These are phyloP conservation scores for Drosophila tropicalis DNA, from an alignment of 1,140 invertebrate genomes.

Conservation along the genomic window DNA sequence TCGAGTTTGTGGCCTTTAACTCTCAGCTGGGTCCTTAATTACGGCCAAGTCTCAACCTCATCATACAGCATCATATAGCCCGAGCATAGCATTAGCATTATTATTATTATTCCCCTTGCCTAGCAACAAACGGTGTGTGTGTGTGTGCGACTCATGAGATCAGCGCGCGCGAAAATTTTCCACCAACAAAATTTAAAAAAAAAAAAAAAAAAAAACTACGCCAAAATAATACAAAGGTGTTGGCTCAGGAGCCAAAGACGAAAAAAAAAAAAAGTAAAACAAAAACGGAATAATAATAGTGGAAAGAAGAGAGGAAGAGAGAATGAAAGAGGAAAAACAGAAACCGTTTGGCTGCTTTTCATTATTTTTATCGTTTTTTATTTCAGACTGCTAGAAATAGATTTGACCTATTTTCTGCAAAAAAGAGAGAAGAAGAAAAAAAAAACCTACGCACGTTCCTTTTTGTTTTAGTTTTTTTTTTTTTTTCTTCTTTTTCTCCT, in stretches of 20 bases:
- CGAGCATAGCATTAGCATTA: background rate
- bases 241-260: slow-evolving; percentile 21
- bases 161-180: slow-evolving; percentile 17
- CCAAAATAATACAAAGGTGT: slow-evolving; percentile 17
- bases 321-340: slow-evolving; percentile 6
- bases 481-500: slow-evolving; percentile 3
- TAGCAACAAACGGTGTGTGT: slow-evolving; percentile 9
- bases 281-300: slow-evolving; percentile 20
- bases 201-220: background rate
- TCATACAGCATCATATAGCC: background rate
- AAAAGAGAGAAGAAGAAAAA: background rate
- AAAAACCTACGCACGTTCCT: slow-evolving; percentile 13
- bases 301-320: slow-evolving; percentile 1
- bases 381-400: slow-evolving; percentile 20
- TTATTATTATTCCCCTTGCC: background rate
- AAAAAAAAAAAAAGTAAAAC: slow-evolving; percentile 8
- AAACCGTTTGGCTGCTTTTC: slow-evolving; percentile 27
- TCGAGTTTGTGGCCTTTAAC: slow-evolving; percentile 13
- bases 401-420: slow-evolving; percentile 24
- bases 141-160: background rate
- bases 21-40: slow-evolving; percentile 20
- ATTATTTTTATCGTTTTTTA: slow-evolving; percentile 26
- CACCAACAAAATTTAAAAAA: background rate
- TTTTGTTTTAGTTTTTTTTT: slow-evolving; percentile 10
- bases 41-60: slow-evolving; percentile 1